Percentiles rank a stretch among this genome's conserved stretches.
Evolutionary conservation across 2,888 invertebrate species (phyloP).

Genomic region (Diaphora mendica): DNA sequence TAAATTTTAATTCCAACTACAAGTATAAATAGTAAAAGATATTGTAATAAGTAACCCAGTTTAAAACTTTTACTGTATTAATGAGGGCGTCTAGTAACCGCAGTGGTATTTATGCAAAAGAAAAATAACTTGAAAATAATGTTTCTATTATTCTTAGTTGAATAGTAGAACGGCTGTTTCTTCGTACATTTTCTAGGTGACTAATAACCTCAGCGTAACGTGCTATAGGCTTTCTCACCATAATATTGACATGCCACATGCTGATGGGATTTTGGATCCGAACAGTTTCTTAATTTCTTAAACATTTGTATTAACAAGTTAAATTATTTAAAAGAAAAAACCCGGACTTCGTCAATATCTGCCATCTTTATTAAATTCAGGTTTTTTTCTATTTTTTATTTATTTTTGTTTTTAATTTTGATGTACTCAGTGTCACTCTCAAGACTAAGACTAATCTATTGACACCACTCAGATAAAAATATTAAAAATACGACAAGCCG

Average conservation of each 20-base stretch:
- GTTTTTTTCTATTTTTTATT: no score
- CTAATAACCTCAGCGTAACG: slow-evolving; percentile 28
- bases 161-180: slow-evolving; percentile 30
- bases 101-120: slow-evolving; percentile 42
- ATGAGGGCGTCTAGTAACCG: slow-evolving; percentile 36
- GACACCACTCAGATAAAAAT: no score
- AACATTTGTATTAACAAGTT: no score
- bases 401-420: no score
- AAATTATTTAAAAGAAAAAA: no score
- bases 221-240: slow-evolving; percentile 32
- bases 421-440: no score
- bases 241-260: slow-evolving; percentile 25
- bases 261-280: background rate
- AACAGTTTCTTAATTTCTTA: background rate
- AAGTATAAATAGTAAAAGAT: slow-evolving; percentile 13
- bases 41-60: slow-evolving; percentile 37
- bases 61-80: slow-evolving; percentile 46
- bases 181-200: slow-evolving; percentile 30
- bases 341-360: no score
- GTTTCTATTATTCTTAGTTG: slow-evolving; percentile 33
- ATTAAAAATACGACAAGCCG: no score
- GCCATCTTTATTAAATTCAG: no score
- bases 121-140: slow-evolving; percentile 39
- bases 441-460: no score
- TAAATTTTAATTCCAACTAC: background rate